These are phyloP conservation scores for Congeria kusceri DNA, from an alignment of 2,888 invertebrate species.

Conservation along the genomic window DNA sequence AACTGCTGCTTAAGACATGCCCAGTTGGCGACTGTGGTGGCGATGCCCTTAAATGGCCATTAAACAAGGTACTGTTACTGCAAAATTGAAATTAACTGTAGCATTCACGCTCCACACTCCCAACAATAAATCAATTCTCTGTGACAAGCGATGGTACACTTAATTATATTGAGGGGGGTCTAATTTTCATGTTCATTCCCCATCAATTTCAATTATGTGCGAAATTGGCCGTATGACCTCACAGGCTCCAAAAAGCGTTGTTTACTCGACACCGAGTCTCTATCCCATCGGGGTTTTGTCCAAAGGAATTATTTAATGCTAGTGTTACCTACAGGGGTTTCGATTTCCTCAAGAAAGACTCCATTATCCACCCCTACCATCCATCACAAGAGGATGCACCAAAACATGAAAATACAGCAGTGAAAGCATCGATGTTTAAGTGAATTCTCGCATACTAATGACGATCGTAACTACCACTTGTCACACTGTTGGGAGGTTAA, in stretches of 20 bases:
- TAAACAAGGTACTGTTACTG: background rate
- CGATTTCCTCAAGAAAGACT: background rate
- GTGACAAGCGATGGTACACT: constrained; percentile 15
- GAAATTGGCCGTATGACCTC: constrained; percentile 15
- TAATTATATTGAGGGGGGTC: constrained; percentile 37
- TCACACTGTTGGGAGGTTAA: too few species aligned
- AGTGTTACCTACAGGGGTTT: background rate
- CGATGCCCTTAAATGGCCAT: background rate
- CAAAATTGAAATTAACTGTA: constrained; percentile 4
- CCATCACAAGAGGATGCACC: background rate
- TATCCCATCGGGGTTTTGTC: too few species aligned
- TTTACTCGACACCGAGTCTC: too few species aligned
- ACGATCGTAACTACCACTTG: too few species aligned
- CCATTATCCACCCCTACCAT: background rate
- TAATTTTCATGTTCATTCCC: constrained; percentile 34
- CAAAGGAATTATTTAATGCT: background rate
- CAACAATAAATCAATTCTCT: constrained; percentile 11
- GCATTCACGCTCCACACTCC: constrained; percentile 7
- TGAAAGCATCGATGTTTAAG: background rate
- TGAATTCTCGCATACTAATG: background rate
- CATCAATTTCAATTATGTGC: constrained; percentile 41
- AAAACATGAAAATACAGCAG: background rate
- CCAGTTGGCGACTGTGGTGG: background rate
- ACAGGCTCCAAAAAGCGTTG: background rate
- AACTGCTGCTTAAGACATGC: too few species aligned